phyloP scores from a whole-genome alignment of 30 jellyfish, hydroid and myxozoan species.

The Calvadosia cruxmelitensis region DNA sequence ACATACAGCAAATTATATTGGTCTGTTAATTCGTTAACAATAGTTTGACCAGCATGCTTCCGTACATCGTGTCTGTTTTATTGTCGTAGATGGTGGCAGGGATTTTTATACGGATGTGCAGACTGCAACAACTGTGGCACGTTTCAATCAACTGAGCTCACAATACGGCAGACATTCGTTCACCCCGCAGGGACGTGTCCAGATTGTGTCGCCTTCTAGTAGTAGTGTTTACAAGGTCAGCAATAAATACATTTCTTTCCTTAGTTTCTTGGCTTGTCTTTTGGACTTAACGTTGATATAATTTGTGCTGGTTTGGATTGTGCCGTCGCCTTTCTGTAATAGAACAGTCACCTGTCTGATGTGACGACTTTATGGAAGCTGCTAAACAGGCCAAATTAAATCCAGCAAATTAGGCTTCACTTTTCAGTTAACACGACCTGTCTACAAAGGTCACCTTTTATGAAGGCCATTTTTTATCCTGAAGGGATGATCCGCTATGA shows the following conservation, averaged over 20 bases:
- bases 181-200: constrained; percentile 6
- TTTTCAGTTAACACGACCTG: too few relatives aligned
- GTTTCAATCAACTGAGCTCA: constrained; percentile 32
- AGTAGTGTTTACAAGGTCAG: constrained; percentile 54
- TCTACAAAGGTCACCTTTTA: too few relatives aligned
- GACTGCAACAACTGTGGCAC: constrained; percentile 33
- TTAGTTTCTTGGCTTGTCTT: too few relatives aligned
- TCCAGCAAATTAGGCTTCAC: too few relatives aligned
- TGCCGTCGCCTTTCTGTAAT: neutral
- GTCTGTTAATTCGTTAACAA: neutral
- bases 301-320: too few relatives aligned
- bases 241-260: too few relatives aligned
- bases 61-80: neutral
- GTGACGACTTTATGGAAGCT: too few relatives aligned
- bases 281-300: too few relatives aligned
- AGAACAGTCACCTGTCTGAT: neutral
- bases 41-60: neutral
- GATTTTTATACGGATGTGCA: constrained; percentile 57
- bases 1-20: too few relatives aligned
- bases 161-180: constrained; percentile 49
- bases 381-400: too few relatives aligned
- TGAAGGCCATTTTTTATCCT: too few relatives aligned
- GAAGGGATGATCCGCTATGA: too few relatives aligned
- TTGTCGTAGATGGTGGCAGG: constrained; percentile 54
- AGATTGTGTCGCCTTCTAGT: constrained; percentile 5